A percentile compares a stretch with the other conserved stretches of the same genome.
Evolutionary conservation across 1,140 invertebrate species (phyloP).

Genomic region (Latrodectus geometricus): DNA sequence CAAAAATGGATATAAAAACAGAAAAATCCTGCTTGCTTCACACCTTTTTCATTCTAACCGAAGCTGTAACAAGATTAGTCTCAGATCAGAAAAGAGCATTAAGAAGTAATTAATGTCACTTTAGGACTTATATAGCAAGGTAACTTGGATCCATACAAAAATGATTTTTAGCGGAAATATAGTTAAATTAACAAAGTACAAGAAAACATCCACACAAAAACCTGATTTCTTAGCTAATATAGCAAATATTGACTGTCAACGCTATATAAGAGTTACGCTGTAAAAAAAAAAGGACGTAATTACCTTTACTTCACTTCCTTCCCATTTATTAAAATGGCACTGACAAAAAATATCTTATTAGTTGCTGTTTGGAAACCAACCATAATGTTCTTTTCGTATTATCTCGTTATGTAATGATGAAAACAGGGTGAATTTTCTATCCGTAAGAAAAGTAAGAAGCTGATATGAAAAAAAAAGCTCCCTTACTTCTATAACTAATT

Average conservation of each 20-base stretch:
- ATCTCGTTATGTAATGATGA: constrained; percentile 56
- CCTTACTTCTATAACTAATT: constrained; percentile 51
- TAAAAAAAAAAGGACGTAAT: constrained; percentile 11
- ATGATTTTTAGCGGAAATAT: constrained; percentile 15
- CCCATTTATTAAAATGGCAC: constrained; percentile 51
- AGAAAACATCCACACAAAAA: constrained; percentile 25
- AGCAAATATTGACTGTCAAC: background rate
- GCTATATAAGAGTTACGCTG: background rate
- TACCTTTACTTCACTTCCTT: constrained; percentile 36
- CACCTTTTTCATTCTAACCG: background rate
- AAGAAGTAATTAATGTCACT: constrained; percentile 46
- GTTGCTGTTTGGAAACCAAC: constrained; percentile 16
- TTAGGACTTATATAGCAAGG: constrained; percentile 32
- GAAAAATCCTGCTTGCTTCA: no score
- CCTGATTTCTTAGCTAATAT: constrained; percentile 25
- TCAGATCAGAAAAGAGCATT: background rate
- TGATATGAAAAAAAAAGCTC: background rate
- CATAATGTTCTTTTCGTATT: constrained; percentile 57
- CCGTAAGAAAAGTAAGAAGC: background rate
- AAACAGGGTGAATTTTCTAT: constrained; percentile 42
- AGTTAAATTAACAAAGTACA: constrained; percentile 40
- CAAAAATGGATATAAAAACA: no score
- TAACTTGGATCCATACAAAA: constrained; percentile 28
- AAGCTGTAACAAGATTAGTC: background rate
- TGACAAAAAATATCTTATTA: constrained; percentile 57